Evolutionary conservation across 2,797 vertebrate genomes (phyloP), one percentile per base, ranked within the genome.

Genomic region (Bufotes viridis): DNA sequence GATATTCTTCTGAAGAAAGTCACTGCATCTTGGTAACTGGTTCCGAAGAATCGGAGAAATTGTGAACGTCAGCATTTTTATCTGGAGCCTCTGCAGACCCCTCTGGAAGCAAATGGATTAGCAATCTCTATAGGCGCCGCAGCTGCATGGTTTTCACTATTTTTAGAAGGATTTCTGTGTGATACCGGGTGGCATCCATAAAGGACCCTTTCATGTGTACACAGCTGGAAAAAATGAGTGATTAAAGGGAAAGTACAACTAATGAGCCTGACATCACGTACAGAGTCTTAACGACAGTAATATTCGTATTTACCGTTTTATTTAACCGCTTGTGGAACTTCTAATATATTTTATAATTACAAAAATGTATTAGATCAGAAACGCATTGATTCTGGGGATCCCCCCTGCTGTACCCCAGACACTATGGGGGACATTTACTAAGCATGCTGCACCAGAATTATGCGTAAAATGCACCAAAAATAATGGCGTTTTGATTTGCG

Each of bases 171-270:
- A 84, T 84, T 78, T 79, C 75, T 88, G 87, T 74, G 78, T 53
- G 76, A 84, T 84, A 88, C 63, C 51, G 75, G 80, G 82, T 84
- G 87, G 87, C 82, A 83, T 88, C 87, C 84, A 84, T 88, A 88
- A 84, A 84, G 76, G 76, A 72, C 75, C 42, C 81, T 88, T 88
- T 88, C 75, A 80, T 80, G 75, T 88, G 75, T 65, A 70, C 65
- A 88, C 87, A 88, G 82, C 82, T 84, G 82, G 82, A 84, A 84
- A 84, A 88, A 80, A 88, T 79, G 87, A 88, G 87, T 26, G 26
- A 84, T 84, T 88, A 84, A 84, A 83, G 65, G 58, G 85, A 76
- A 87, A 88, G 87, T 78, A 67, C 58, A 84, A 83, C 60, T 76
- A 88, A 69, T 58, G 81, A 65, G 63, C 79, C 81, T 84, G 34